Percentiles rank a stretch among this genome's conserved stretches.
These are phyloP conservation scores for Leptinotarsa undecemlineata DNA, from an alignment of 1,140 invertebrate species.

Conservation along the genomic window DNA sequence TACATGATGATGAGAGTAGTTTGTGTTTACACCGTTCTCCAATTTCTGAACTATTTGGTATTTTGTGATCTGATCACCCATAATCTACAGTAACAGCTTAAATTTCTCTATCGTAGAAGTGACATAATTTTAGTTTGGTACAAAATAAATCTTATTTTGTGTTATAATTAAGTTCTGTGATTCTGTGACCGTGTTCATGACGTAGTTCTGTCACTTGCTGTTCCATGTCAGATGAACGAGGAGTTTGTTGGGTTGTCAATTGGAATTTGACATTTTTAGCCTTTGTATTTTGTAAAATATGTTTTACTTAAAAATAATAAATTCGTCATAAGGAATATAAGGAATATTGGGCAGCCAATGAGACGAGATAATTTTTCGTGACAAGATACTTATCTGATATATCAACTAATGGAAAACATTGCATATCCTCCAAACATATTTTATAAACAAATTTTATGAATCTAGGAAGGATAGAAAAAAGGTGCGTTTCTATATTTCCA, in stretches of 20 bases:
- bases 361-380: neutral
- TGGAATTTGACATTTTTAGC: neutral
- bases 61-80: no score
- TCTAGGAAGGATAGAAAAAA: neutral
- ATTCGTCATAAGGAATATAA: neutral
- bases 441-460: slow-evolving; percentile 2
- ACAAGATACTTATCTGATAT: neutral
- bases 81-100: no score
- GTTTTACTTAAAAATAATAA: neutral
- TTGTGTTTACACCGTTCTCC: no score
- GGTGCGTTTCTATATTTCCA: neutral
- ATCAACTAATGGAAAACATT: slow-evolving; percentile 1
- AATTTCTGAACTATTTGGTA: no score
- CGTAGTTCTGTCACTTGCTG: no score
- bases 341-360: neutral
- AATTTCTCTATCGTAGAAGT: no score
- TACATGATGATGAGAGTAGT: no score
- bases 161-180: no score
- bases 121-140: no score
- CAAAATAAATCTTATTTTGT: no score
- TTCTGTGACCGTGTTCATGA: no score
- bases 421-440: neutral
- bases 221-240: no score
- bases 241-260: neutral
- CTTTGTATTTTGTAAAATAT: neutral